Evolutionary conservation across 2,113 vertebrate species (phyloP).

Genomic region (Cottus gobio): DNA sequence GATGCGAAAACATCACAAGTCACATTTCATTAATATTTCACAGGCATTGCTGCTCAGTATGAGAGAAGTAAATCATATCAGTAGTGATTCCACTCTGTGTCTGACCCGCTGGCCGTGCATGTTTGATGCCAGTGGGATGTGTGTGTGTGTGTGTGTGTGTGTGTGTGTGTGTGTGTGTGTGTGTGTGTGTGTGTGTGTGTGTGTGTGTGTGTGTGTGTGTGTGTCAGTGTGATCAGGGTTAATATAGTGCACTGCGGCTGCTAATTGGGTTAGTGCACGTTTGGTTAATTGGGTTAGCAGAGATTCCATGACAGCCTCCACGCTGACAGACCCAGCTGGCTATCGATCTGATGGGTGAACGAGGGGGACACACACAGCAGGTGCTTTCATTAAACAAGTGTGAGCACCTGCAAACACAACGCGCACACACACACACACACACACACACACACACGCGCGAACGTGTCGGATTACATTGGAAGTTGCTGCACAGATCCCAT

Average conservation of each 20-base stretch:
- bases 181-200: conserved; percentile 15
- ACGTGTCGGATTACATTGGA: conserved; percentile 2
- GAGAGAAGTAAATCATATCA: conserved; percentile 30
- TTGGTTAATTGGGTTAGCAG: conserved; percentile 69
- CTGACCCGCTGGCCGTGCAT: conserved; percentile 40
- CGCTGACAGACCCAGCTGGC: conserved; percentile 47
- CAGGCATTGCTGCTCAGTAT: conserved; percentile 12
- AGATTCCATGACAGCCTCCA: conserved; percentile 58
- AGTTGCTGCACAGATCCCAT: background rate
- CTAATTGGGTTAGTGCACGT: conserved; percentile 60
- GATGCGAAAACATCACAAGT: background rate
- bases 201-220: conserved; percentile 1
- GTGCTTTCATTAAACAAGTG: conserved; percentile 65
- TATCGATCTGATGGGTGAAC: conserved; percentile 68
- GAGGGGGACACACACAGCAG: conserved; percentile 63
- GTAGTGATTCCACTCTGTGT: conserved; percentile 26
- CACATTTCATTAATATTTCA: conserved; percentile 40
- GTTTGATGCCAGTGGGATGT: conserved; percentile 29
- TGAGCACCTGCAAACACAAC: conserved; percentile 29
- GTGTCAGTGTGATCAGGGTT: conserved; percentile 41
- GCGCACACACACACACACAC: conserved; percentile 10
- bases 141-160: conserved; percentile 2
- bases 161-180: conserved; percentile 5
- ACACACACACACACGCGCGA: background rate
- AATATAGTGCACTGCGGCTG: conserved; percentile 44